These are phyloP conservation scores for Meteorus colon DNA, from an alignment of 2,888 invertebrate species.

Conservation along the genomic window DNA sequence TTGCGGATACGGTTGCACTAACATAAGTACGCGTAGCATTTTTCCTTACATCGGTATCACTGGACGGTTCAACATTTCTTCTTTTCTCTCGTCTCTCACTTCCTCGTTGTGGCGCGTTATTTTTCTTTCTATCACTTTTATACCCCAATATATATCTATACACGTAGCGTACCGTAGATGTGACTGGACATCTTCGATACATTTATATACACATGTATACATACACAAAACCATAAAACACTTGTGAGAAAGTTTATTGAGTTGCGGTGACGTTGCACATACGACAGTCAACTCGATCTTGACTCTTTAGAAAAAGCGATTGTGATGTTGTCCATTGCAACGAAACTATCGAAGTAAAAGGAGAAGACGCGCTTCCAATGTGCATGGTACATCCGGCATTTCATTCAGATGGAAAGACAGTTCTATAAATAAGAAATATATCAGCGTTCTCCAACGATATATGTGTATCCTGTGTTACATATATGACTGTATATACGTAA, in stretches of 20 bases:
- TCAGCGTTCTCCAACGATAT: background rate
- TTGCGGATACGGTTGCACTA: conserved; percentile 25
- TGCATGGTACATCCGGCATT: conserved; percentile 16
- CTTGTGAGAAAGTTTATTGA: conserved; percentile 40
- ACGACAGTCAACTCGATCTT: conserved; percentile 26
- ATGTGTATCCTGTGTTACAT: background rate
- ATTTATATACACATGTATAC: background rate
- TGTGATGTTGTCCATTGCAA: conserved; percentile 34
- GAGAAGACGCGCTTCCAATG: conserved; percentile 7
- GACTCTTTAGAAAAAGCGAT: conserved; percentile 24
- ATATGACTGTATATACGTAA: background rate
- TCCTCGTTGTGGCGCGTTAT: conserved; percentile 19
- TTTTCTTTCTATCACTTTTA: conserved; percentile 30
- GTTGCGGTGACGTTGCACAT: conserved; percentile 30
- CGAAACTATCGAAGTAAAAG: conserved; percentile 16
- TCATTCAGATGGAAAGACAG: conserved; percentile 7
- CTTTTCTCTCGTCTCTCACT: conserved; percentile 15
- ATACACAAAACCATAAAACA: conserved; percentile 39
- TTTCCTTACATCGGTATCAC: conserved; percentile 11
- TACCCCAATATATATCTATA: background rate
- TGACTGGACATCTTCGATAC: conserved; percentile 34
- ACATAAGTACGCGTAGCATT: conserved; percentile 31
- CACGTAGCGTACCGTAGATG: conserved; percentile 19
- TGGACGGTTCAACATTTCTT: background rate
- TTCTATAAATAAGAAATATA: conserved; percentile 5